Evolutionary conservation across 2,113 vertebrate genomes (phyloP).

Genomic region (Solea solea): DNA sequence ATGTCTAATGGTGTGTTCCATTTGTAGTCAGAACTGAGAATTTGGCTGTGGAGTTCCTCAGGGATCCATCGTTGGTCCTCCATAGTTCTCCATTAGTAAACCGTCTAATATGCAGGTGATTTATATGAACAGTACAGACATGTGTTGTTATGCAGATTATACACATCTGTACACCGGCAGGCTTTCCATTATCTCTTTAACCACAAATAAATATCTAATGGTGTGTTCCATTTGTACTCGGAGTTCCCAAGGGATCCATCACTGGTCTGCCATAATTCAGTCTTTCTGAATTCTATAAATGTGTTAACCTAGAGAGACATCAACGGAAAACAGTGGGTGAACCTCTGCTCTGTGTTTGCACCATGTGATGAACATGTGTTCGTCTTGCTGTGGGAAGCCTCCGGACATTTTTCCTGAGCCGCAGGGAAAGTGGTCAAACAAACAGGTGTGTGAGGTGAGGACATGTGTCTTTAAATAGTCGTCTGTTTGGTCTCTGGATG

Average conservation of each 20-base stretch:
- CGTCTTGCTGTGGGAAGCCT: neutral
- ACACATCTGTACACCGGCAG: too few relatives aligned
- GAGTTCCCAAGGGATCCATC: too few relatives aligned
- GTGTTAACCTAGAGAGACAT: too few relatives aligned
- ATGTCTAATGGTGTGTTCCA: too few relatives aligned
- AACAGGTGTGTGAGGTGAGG: conserved; percentile 52
- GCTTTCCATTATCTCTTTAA: too few relatives aligned
- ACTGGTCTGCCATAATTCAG: too few relatives aligned
- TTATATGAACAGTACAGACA: neutral
- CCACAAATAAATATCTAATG: too few relatives aligned
- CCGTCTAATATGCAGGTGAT: too few relatives aligned
- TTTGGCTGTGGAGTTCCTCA: neutral
- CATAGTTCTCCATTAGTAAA: neutral
- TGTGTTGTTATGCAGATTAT: neutral
- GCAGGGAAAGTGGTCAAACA: conserved; percentile 38
- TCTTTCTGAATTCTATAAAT: too few relatives aligned
- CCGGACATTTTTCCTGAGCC: neutral
- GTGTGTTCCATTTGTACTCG: too few relatives aligned
- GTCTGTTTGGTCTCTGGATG: conserved; percentile 34
- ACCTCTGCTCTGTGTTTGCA: neutral
- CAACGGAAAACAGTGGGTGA: too few relatives aligned
- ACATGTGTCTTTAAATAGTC: conserved; percentile 66
- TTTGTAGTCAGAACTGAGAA: too few relatives aligned
- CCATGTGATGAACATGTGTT: neutral
- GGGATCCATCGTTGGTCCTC: neutral